These are phyloP conservation scores for Halcyon senegalensis DNA, from an alignment of 2,113 vertebrate species.

Conservation along the genomic window DNA sequence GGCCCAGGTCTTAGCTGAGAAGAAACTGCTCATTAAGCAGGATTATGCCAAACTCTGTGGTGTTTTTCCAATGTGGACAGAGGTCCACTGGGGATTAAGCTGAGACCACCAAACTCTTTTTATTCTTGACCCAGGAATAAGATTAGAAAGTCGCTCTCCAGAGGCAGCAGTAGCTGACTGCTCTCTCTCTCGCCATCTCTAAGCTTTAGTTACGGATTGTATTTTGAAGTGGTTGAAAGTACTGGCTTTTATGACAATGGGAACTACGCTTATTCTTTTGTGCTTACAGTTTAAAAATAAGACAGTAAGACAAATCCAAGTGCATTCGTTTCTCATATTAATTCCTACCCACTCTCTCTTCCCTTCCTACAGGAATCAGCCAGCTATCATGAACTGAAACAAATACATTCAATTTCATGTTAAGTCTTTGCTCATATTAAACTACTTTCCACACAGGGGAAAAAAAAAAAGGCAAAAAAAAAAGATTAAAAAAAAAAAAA, in stretches of 20 bases:
- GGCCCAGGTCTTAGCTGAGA: neutral
- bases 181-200: neutral
- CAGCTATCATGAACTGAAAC: neutral
- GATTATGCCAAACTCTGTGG: neutral
- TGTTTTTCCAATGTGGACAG: neutral
- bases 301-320: neutral
- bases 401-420: neutral
- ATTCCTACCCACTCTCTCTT: neutral
- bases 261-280: neutral
- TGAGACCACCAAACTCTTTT: neutral
- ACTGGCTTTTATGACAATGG: neutral
- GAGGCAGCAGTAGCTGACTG: accelerated
- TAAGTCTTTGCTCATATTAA: neutral
- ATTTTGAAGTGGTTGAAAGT: neutral
- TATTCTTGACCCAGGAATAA: neutral
- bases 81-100: neutral
- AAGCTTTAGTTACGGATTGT: neutral
- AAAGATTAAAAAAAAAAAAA: neutral
- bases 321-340: neutral
- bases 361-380: neutral
- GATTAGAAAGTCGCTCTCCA: accelerated
- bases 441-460: neutral
- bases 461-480: neutral
- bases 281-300: neutral
- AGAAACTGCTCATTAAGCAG: neutral